Base-by-base conservation (phyloP, 2,113 vertebrate species). In the Cyphomyrus discorhynchus region DNA sequence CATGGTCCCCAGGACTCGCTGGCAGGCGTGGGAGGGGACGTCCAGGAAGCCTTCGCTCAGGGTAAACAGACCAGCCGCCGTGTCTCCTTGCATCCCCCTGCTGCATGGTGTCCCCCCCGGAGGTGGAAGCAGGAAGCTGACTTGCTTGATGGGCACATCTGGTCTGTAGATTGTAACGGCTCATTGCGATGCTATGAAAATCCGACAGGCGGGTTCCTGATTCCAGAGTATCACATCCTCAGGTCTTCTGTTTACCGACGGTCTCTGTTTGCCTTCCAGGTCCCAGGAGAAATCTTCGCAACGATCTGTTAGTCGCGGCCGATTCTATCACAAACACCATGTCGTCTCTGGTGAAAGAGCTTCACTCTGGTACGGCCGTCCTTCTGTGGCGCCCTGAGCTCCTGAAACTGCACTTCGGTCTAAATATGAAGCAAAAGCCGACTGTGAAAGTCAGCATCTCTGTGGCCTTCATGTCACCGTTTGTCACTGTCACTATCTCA, bases 261-360 rank as follows among this genome's bases (percentile, higher is more conserved):
- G 11, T 86, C 15, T 87, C 49, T 3, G 47, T 49, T n/a, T 89
- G n/a, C 3, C 31, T 58, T 91, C 56, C 94, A 99, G 98, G 98
- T 92, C 93, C 96, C 0, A 97, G 97, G 90, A 97, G 98, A 92
- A 99, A 99, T 95, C 96, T 99, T 90, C 97, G 95, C 86, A 98
- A 97, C 0, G 98, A 99, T 93, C 96, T 99, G 49, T 96, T 99
- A 92, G 98, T 99, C 13, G 98, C 98, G 0, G 98, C 98, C 0
- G 98, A 99, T 90, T 99, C 98, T 90, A 99, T 99, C 94, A 99
- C 98, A 92, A 97, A 98, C 95, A 99, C 98, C 7, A 96, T 99
- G 97, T 98, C 98, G 0, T 99, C 98, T 0, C 95, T 99, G 95
- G 98, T 99, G 93, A 99, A 99, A 94, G 98, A 99, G 92, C 97